phyloP scores from a whole-genome alignment of 2,797 vertebrate genomes.

The Xiphorhynchus erythropygius region DNA sequence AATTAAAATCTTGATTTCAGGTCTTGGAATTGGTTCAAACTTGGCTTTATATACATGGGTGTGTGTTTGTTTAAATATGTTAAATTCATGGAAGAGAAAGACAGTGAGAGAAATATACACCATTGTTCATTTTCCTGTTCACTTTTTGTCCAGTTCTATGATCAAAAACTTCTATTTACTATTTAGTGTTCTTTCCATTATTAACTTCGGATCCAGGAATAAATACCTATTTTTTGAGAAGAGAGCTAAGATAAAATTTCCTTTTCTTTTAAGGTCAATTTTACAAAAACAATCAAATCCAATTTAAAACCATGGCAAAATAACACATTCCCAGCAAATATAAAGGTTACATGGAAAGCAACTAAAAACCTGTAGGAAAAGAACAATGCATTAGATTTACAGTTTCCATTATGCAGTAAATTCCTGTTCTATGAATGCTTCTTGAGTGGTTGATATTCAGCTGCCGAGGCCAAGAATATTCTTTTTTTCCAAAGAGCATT shows the following conservation, averaged over 20 bases:
- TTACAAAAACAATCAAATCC: background rate
- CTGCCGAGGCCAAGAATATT: slow-evolving; percentile 57
- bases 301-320: background rate
- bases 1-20: background rate
- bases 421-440: slow-evolving; percentile 2
- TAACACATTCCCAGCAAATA: background rate
- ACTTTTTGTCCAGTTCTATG: background rate
- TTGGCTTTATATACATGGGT: background rate
- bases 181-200: background rate
- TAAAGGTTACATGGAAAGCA: background rate
- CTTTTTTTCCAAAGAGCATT: slow-evolving; percentile 58
- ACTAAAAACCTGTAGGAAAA: background rate
- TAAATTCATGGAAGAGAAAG: background rate
- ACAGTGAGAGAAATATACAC: background rate
- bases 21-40: background rate
- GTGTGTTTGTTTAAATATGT: background rate
- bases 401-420: slow-evolving; percentile 5
- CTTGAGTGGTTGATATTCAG: slow-evolving; percentile 30
- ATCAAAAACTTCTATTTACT: background rate
- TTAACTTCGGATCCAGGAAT: background rate
- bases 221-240: background rate
- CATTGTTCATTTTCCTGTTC: rapidly evolving
- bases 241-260: background rate
- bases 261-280: background rate
- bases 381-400: background rate